These are phyloP conservation scores for Gryon sp. DNA, from an alignment of 1,140 invertebrate species.

Conservation along the genomic window DNA sequence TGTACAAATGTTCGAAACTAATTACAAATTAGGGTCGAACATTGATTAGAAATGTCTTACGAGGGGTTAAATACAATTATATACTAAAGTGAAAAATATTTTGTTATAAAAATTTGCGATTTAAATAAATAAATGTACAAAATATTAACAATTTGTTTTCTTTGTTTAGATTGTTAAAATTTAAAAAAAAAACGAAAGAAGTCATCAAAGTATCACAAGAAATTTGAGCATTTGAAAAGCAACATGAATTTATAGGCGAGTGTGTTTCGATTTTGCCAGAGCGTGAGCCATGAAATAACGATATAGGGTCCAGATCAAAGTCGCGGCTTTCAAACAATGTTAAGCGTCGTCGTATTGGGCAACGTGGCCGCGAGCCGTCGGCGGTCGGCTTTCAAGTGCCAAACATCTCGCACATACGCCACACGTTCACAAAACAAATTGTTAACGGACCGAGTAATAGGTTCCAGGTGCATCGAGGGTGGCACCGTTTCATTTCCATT, in stretches of 20 bases:
- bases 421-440: constrained; percentile 65
- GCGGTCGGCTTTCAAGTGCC: constrained; percentile 59
- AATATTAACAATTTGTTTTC: no score
- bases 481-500: constrained; percentile 12
- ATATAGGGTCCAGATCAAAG: constrained; percentile 77
- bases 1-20: constrained; percentile 15
- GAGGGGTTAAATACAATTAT: constrained; percentile 16
- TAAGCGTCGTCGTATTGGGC: constrained; percentile 58
- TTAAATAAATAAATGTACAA: no score
- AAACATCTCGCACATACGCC: constrained; percentile 47
- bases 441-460: constrained; percentile 69
- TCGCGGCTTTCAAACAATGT: constrained; percentile 79
- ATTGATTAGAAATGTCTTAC: constrained; percentile 2
- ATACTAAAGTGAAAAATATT: no score
- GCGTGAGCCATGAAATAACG: constrained; percentile 71
- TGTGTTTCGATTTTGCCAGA: constrained; percentile 68
- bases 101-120: no score
- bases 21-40: constrained; percentile 8
- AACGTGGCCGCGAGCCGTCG: constrained; percentile 47
- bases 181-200: no score
- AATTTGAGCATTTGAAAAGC: neutral
- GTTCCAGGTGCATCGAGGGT: constrained; percentile 66
- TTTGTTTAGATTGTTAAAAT: no score
- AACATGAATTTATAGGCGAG: neutral
- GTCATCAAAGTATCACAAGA: neutral